A percentile compares a stretch with the other conserved stretches of the same genome.
These are phyloP conservation scores for Dendrolimus houi DNA, from an alignment of 2,888 invertebrate species.

Conservation along the genomic window DNA sequence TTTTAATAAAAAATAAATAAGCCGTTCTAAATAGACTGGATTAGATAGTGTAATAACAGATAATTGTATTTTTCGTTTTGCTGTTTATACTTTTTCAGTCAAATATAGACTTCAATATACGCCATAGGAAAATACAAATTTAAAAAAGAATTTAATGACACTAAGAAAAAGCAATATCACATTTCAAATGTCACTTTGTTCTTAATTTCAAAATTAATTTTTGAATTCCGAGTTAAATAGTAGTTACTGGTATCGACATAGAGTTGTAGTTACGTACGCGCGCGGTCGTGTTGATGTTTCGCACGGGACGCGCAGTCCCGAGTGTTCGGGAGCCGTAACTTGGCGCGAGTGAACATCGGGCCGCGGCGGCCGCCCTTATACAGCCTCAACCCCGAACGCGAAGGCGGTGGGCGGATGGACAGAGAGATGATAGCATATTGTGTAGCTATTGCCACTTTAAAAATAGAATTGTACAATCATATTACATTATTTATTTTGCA, in stretches of 20 bases:
- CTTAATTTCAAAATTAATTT: slow-evolving; percentile 16
- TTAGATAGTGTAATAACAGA: no score
- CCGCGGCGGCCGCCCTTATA: slow-evolving; percentile 54
- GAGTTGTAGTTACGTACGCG: slow-evolving; percentile 51
- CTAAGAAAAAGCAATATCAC: no score
- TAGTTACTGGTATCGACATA: slow-evolving; percentile 16
- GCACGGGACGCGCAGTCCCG: slow-evolving; percentile 44
- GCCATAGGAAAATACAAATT: no score
- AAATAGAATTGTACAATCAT: neutral
- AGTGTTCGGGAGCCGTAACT: slow-evolving; percentile 51
- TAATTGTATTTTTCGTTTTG: no score
- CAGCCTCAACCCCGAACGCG: slow-evolving; percentile 35
- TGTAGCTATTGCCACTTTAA: neutral
- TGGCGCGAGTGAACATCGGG: slow-evolving; percentile 48
- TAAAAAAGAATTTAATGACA: no score
- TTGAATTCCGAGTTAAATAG: slow-evolving; percentile 14
- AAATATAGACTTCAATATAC: no score
- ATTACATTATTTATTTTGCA: no score
- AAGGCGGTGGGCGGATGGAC: slow-evolving; percentile 49
- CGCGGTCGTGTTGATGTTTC: slow-evolving; percentile 44
- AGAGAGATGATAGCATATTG: slow-evolving; percentile 22
- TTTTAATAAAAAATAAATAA: no score
- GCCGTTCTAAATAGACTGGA: no score
- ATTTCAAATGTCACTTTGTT: no score
- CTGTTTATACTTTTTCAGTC: no score